Percentiles rank a stretch among this genome's conserved stretches.
Evolutionary conservation across 2,888 invertebrate genomes (phyloP).

Genomic region (Labia minor): DNA sequence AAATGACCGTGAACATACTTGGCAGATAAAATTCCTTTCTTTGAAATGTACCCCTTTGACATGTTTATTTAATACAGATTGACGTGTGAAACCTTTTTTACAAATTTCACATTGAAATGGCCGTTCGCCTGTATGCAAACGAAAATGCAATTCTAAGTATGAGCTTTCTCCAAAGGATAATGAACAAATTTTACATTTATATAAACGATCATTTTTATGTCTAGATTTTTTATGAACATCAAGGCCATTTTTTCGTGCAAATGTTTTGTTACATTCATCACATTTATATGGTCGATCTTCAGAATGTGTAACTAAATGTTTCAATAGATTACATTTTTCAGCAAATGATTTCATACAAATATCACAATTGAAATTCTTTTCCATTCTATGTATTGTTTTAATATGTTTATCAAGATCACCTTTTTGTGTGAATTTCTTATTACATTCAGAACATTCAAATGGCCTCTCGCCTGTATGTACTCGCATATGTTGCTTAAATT

Average conservation of each 20-base stretch:
- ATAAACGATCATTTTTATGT: neutral
- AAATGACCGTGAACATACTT: neutral
- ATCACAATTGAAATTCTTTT: constrained; percentile 23
- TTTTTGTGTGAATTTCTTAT: constrained; percentile 23
- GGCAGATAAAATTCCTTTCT: neutral
- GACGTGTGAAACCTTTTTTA: neutral
- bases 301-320: constrained; percentile 24
- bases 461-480: constrained; percentile 24
- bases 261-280: constrained; percentile 24
- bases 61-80: neutral
- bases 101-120: neutral
- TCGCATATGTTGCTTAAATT: constrained; percentile 19
- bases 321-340: constrained; percentile 21
- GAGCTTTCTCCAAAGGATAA: neutral
- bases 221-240: neutral
- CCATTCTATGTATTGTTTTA: constrained; percentile 21
- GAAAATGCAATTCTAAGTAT: neutral
- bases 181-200: neutral
- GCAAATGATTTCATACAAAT: constrained; percentile 25
- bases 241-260: constrained; percentile 14
- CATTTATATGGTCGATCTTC: constrained; percentile 23
- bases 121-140: neutral
- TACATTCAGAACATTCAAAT: constrained; percentile 24
- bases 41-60: neutral
- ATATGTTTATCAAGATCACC: constrained; percentile 22